Percentiles rank a stretch among this genome's conserved stretches.
These are phyloP conservation scores for Simalia tracyae DNA, from an alignment of 2,797 vertebrate species.

Conservation along the genomic window DNA sequence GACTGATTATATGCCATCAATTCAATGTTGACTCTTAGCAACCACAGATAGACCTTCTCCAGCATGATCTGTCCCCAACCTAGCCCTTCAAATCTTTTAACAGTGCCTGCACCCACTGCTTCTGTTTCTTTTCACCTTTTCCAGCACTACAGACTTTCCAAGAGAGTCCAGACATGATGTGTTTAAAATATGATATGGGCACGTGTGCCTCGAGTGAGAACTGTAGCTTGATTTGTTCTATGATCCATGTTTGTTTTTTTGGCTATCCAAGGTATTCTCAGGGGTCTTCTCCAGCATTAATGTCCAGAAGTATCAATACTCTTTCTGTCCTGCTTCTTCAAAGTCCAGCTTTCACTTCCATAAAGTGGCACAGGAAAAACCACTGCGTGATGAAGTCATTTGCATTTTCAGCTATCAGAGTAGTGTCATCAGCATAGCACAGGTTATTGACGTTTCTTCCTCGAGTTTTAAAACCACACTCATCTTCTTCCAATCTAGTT, in stretches of 20 bases:
- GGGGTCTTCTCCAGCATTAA: background rate
- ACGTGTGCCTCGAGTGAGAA: background rate
- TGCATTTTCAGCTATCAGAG: background rate
- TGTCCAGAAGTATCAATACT: background rate
- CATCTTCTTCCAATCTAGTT: background rate
- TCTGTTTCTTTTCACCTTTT: background rate
- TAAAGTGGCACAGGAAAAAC: background rate
- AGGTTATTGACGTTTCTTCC: background rate
- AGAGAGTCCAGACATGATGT: background rate
- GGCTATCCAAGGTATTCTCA: background rate
- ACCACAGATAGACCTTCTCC: background rate
- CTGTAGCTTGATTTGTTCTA: background rate
- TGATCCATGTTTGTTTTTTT: background rate
- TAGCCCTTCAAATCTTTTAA: background rate
- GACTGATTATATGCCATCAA: background rate
- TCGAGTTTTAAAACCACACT: background rate
- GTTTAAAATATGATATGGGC: background rate
- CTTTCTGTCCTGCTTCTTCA: background rate
- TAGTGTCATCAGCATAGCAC: background rate
- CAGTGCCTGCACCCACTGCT: background rate
- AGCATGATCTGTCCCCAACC: background rate
- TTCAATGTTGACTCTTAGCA: background rate
- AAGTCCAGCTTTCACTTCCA: background rate
- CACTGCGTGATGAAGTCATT: background rate
- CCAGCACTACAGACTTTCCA: background rate